phyloP scores from a whole-genome alignment of 2,888 invertebrate genomes.

The Phalangium opilio region DNA sequence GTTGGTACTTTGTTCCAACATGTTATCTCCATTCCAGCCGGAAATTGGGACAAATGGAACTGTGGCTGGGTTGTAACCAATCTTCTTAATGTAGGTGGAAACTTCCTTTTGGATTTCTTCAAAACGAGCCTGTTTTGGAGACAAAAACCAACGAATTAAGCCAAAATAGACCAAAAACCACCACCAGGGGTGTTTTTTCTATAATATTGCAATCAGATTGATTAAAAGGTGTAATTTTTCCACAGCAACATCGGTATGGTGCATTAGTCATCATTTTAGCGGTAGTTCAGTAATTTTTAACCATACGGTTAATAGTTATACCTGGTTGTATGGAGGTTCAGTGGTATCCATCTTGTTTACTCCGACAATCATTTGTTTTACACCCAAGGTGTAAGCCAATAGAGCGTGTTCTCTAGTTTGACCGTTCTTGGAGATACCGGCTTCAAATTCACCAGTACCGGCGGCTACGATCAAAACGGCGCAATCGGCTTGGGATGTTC shows the following conservation, averaged over 20 bases:
- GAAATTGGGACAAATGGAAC: conserved; percentile 99
- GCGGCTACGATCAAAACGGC: conserved; percentile 97
- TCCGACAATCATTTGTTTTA: conserved; percentile 96
- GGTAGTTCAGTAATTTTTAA: neutral
- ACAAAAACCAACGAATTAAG: conserved; percentile 1
- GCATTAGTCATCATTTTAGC: too few relatives aligned
- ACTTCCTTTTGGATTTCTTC: conserved; percentile 99
- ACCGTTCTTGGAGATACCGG: conserved; percentile 98
- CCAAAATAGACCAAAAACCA: too few relatives aligned
- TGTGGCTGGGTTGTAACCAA: conserved; percentile 94
- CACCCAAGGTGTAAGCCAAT: conserved; percentile 94
- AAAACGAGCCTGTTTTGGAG: conserved; percentile 62
- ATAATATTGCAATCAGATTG: too few relatives aligned
- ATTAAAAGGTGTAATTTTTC: neutral
- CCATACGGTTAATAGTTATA: conserved; percentile 9
- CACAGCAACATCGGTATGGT: conserved; percentile 5
- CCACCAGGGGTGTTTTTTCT: too few relatives aligned
- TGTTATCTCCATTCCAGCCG: conserved; percentile 99
- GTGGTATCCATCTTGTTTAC: conserved; percentile 99
- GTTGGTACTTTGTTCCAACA: conserved; percentile 87
- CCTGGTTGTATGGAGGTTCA: conserved; percentile 86
- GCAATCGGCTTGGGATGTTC: conserved; percentile 75
- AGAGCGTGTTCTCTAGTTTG: conserved; percentile 98
- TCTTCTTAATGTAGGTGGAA: conserved; percentile 95
- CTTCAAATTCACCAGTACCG: conserved; percentile 98